phyloP scores from a whole-genome alignment of 2,888 invertebrate species.

The Eupeodes latifasciatus region DNA sequence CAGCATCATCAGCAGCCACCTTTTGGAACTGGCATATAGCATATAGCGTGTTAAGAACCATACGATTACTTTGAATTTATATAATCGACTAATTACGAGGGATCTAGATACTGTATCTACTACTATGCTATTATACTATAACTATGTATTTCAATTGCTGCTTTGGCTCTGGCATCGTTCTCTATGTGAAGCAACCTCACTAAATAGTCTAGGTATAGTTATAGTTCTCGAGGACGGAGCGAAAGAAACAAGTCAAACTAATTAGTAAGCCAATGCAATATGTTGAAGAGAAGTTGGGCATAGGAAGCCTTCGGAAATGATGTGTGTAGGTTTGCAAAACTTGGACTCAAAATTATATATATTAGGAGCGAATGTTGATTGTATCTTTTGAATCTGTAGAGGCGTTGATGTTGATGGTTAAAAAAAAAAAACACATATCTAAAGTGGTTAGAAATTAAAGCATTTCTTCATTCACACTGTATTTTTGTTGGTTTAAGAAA shows the following conservation, averaged over 20 bases:
- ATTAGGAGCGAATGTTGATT: not conserved
- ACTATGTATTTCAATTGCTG: conserved; percentile 14
- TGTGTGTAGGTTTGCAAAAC: conserved; percentile 30
- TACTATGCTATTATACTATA: no score
- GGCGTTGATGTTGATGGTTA: not conserved
- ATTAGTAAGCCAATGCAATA: conserved; percentile 44
- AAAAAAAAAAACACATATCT: no score
- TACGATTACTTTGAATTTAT: conserved; percentile 58
- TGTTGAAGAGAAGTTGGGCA: conserved; percentile 3
- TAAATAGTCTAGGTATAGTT: not conserved
- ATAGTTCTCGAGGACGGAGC: not conserved
- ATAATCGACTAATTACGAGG: conserved; percentile 67
- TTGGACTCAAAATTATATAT: conserved; percentile 5
- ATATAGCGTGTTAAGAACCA: conserved; percentile 52
- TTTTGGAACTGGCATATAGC: conserved; percentile 25
- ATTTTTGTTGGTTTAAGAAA: no score
- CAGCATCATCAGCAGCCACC: conserved; percentile 10
- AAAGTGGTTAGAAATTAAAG: not conserved
- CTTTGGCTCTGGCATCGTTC: conserved; percentile 17
- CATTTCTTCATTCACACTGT: not conserved
- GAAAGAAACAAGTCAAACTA: conserved; percentile 58
- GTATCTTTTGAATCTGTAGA: not conserved
- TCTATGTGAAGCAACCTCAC: conserved; percentile 18
- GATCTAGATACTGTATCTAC: conserved; percentile 31
- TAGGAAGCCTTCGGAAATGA: not conserved